Base-by-base conservation (phyloP, 2,888 invertebrate species). In the Spicauda simplicius region DNA sequence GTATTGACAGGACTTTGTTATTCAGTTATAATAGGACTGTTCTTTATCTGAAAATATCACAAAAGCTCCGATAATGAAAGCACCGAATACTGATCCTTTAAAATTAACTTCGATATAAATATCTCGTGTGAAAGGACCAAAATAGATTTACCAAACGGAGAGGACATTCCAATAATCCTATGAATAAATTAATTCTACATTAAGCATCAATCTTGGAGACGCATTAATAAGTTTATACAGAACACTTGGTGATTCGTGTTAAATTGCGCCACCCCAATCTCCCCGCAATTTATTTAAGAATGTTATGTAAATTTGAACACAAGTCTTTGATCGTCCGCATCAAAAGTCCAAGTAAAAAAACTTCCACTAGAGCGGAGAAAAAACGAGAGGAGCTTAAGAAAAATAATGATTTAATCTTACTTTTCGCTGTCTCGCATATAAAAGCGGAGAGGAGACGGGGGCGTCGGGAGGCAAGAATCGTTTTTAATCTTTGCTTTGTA, bases 401-500 rank as follows among this genome's bases (percentile, higher is more conserved):
- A 93, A 93, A 93, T 93, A 93, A 94, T 94, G 93, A 94, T 93
- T 93, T 93, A 93, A 94, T 93, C 93, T 91, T 85, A 86, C 91
- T 93, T 91, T 89, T 88, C 91, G 90, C 88, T 83, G 91, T 88
- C 90, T 86, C 90, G 92, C 92, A 93, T 93, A 93, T 93, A 92
- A 93, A 93, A 87, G 88, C 86, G 84, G 71, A 69, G 78, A 73
- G 73, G 76, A 62, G 74, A 54, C 30, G 80, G 76, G 82, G 79
- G 77, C 25, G 80, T 76, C 81, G 78, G 77, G 83, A 86, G 87
- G 90, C 83, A 89, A 87, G 92, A 92, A 93, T 91, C 91, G 93
- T 89, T 93, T 93, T 93, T 93, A 94, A 94, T 93, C 93, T 94
- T 94, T 93, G 93, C 93, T 94, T 94, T 94, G 93, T 94, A 93